Conservation (phyloP, 2,797 vertebrate species). For the Hirundo rustica region DNA sequence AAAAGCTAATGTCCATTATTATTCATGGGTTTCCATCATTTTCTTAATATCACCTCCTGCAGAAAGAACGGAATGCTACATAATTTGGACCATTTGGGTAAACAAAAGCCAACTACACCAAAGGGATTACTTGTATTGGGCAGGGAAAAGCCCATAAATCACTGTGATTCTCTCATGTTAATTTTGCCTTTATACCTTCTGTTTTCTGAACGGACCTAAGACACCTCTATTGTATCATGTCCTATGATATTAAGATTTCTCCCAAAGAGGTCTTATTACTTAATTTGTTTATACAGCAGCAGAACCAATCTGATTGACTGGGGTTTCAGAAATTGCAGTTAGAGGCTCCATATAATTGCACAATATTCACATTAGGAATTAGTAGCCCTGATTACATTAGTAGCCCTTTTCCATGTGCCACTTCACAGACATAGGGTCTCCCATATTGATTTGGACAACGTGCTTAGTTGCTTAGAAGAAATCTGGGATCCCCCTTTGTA, state of each 20-base stretch:
- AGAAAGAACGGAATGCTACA: not conserved
- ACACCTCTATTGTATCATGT: not conserved
- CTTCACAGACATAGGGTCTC: not conserved
- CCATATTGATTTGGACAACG: not conserved
- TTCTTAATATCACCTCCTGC: not conserved
- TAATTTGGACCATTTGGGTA: not conserved
- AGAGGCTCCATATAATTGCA: not conserved
- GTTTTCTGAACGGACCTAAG: not conserved
- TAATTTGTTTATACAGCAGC: constrained; percentile 1
- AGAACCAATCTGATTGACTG: constrained; percentile 16
- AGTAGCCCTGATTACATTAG: not conserved
- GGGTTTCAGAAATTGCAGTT: not conserved
- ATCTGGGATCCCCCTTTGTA: not conserved
- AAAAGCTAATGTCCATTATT: not conserved
- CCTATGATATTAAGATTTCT: not conserved
- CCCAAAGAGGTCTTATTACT: not conserved
- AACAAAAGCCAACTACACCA: not conserved
- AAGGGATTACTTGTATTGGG: not conserved
- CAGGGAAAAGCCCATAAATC: not conserved
- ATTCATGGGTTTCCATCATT: not conserved
- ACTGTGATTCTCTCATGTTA: not conserved
- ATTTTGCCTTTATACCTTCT: not conserved
- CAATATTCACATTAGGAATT: not conserved
- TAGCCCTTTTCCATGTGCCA: not conserved
- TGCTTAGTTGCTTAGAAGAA: not conserved